phyloP scores from a whole-genome alignment of 2,888 invertebrate genomes.

The Cotesia congregata region DNA sequence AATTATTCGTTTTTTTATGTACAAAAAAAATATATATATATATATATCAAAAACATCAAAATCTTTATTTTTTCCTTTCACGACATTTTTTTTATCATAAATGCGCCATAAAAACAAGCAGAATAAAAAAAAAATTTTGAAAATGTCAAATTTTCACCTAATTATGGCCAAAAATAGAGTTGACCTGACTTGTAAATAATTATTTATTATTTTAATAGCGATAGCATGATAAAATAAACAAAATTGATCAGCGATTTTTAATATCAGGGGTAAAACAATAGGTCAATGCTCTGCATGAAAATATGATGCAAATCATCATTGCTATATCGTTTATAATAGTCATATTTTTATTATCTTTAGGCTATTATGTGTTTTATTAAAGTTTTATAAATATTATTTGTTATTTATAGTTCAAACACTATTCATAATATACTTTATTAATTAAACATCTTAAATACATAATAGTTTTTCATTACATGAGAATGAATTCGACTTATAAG shows the following conservation, averaged over 20 bases:
- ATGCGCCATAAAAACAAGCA: no score
- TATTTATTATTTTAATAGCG: slow-evolving; percentile 12
- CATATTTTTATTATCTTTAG: slow-evolving; percentile 26
- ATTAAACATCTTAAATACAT: background rate
- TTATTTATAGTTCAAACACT: slow-evolving; percentile 4
- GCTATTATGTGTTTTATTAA: slow-evolving; percentile 38
- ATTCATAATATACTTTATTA: background rate
- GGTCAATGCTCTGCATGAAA: slow-evolving; percentile 49
- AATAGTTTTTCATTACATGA: background rate
- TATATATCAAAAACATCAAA: no score
- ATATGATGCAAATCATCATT: background rate
- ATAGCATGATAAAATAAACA: slow-evolving; percentile 42
- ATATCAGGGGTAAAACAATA: slow-evolving; percentile 39
- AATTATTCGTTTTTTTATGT: no score
- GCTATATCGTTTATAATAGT: background rate
- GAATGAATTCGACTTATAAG: slow-evolving; percentile 5
- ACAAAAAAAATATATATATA: no score
- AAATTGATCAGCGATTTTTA: slow-evolving; percentile 39
- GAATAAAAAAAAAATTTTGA: no score
- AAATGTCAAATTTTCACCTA: no score
- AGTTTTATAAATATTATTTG: slow-evolving; percentile 13
- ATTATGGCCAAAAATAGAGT: no score
- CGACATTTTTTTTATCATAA: no score
- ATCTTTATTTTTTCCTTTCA: no score
- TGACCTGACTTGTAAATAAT: no score